Evolutionary conservation across 2,113 vertebrate genomes (phyloP).

Genomic region (Proterorhinus semilunaris): DNA sequence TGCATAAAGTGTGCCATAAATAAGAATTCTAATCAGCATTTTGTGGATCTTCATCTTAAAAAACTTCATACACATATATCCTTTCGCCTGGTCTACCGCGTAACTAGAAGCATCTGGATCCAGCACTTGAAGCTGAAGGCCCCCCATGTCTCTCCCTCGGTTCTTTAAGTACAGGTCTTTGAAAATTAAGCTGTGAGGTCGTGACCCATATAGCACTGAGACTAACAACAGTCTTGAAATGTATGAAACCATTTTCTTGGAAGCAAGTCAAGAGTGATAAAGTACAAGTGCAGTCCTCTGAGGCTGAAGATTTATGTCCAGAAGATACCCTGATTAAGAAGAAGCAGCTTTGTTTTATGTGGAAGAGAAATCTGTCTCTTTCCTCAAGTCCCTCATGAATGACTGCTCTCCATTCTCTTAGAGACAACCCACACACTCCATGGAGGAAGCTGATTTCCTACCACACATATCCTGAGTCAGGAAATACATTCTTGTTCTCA

Average conservation of each 20-base stretch:
- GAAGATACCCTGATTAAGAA: background rate
- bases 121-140: constrained; percentile 37
- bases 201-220: constrained; percentile 25
- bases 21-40: background rate
- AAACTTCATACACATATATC: constrained; percentile 1
- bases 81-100: background rate
- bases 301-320: constrained; percentile 12
- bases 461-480: background rate
- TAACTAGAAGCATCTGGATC: constrained; percentile 57
- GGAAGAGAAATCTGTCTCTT: background rate
- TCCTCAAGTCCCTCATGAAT: background rate
- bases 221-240: background rate
- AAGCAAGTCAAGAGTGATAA: constrained; percentile 15
- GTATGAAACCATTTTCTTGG: constrained; percentile 17
- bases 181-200: constrained; percentile 29
- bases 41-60: background rate
- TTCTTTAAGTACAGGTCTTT: constrained; percentile 31
- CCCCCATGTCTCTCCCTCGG: constrained; percentile 32
- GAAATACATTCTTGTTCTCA: background rate
- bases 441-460: background rate
- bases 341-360: background rate
- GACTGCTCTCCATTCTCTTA: background rate
- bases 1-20: background rate
- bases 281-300: background rate
- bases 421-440: background rate